These are phyloP conservation scores for Nematolebias whitei DNA, from an alignment of 2,113 vertebrate species.

Conservation along the genomic window DNA sequence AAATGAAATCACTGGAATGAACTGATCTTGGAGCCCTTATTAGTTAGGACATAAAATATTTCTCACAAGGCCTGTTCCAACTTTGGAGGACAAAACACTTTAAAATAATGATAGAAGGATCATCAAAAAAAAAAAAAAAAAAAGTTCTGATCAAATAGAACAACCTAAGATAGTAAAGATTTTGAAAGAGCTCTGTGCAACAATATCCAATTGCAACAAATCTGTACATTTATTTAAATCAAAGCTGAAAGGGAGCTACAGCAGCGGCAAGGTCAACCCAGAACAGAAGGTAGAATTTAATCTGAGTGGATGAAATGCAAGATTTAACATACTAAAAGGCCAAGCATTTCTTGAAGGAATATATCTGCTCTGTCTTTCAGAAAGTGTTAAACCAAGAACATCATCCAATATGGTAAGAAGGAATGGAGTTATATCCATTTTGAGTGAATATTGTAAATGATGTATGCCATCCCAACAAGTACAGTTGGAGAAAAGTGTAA, in stretches of 20 bases:
- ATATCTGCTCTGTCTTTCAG: no score
- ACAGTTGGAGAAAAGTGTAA: no score
- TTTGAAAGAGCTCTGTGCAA: neutral
- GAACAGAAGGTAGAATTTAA: conserved; percentile 8
- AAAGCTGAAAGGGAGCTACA: neutral
- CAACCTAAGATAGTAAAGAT: neutral
- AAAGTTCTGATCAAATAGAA: neutral
- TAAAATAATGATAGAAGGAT: neutral
- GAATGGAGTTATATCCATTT: no score
- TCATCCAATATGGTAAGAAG: no score
- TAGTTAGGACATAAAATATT: neutral
- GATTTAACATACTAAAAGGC: no score
- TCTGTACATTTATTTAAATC: neutral
- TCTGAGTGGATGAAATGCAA: neutral
- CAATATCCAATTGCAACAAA: neutral
- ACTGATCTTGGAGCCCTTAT: neutral
- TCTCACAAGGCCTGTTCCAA: neutral
- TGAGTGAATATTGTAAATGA: no score
- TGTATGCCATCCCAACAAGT: no score
- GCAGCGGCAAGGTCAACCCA: conserved; percentile 24
- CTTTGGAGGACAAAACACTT: neutral
- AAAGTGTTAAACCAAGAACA: no score
- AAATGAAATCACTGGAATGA: neutral
- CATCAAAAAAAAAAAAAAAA: neutral
- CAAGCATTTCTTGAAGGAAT: no score